Evolutionary conservation across 1,140 invertebrate genomes (phyloP).

Genomic region (Hirudo medicinalis): DNA sequence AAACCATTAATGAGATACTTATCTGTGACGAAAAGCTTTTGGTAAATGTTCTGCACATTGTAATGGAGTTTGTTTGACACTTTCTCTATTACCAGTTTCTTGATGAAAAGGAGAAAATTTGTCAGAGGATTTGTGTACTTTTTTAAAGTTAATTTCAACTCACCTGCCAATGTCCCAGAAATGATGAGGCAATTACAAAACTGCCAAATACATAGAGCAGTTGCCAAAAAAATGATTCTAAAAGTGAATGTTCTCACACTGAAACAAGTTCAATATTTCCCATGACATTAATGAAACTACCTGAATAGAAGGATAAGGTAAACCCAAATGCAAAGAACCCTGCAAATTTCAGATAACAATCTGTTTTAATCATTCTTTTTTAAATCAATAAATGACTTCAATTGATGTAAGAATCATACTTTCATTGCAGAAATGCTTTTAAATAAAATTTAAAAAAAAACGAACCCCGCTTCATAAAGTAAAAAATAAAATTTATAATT

Average conservation of each 20-base stretch:
- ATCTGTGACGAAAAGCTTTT: constrained; percentile 1
- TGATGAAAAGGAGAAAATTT: background rate
- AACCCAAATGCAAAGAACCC: constrained; percentile 1
- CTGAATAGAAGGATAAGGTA: constrained; percentile 9
- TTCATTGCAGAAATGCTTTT: too few species aligned
- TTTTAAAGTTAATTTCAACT: background rate
- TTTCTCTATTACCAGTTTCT: constrained; percentile 1
- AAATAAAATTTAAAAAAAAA: too few species aligned
- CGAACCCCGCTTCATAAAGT: background rate
- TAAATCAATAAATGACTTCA: background rate
- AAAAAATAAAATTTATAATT: background rate
- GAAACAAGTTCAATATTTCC: background rate
- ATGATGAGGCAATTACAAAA: constrained; percentile 1
- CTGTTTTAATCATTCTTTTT: background rate
- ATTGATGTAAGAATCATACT: background rate
- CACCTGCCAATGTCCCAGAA: constrained; percentile 3
- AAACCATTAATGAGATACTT: background rate
- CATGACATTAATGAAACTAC: background rate
- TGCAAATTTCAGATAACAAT: background rate
- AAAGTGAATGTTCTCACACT: background rate
- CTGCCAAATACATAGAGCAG: background rate
- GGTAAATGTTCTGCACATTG: background rate
- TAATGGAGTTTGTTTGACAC: background rate
- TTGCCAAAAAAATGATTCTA: constrained; percentile 10
- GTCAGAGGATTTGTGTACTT: background rate